These are phyloP conservation scores for Fregata magnificens DNA, from an alignment of 2,113 vertebrate species.

Conservation along the genomic window DNA sequence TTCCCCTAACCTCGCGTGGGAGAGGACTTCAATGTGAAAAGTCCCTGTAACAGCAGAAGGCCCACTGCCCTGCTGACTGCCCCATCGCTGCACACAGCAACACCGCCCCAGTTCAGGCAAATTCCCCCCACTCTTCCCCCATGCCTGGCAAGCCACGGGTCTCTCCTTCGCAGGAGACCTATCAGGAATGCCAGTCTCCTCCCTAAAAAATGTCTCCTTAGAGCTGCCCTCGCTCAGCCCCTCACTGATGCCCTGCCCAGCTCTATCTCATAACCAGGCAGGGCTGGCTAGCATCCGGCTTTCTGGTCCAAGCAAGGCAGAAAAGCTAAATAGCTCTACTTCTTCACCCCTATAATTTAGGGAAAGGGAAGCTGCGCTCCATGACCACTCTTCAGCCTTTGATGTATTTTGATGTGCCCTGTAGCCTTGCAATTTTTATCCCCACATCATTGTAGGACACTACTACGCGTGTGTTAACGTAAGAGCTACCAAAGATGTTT, in stretches of 20 bases:
- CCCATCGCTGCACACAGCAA: background rate
- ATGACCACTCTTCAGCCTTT: background rate
- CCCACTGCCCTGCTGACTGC: background rate
- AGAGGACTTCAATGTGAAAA: background rate
- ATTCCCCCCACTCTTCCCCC: background rate
- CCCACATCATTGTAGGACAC: background rate
- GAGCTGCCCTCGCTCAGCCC: background rate
- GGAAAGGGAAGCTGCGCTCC: background rate
- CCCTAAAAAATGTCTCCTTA: background rate
- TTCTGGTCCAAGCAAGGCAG: background rate
- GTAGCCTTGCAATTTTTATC: background rate
- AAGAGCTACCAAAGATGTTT: background rate
- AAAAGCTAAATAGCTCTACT: background rate
- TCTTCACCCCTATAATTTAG: background rate
- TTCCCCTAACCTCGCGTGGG: background rate
- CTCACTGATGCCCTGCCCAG: background rate
- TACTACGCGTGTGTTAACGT: background rate
- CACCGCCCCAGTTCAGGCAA: background rate
- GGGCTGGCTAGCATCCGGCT: background rate
- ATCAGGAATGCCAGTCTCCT: background rate
- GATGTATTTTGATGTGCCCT: background rate
- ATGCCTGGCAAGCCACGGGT: background rate
- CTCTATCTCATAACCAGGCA: background rate
- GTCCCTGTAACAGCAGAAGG: background rate
- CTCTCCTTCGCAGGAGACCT: background rate